Percentiles rank a stretch among this genome's conserved stretches.
Evolutionary conservation across 2,888 invertebrate genomes (phyloP).

Genomic region (Coleophora deauratella): DNA sequence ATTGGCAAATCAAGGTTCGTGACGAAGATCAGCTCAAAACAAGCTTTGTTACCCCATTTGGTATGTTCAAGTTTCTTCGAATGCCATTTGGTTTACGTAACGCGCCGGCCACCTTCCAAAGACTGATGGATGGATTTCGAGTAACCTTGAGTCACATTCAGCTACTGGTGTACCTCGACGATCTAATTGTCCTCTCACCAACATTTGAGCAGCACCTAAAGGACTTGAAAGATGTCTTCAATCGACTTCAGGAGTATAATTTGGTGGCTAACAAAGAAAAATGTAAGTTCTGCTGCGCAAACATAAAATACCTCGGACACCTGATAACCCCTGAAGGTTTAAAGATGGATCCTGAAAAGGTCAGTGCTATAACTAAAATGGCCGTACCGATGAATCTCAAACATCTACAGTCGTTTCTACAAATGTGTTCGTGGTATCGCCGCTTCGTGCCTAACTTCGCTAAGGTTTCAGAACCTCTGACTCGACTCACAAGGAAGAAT

Average conservation of each 20-base stretch:
- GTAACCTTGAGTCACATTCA: slow-evolving; percentile 7
- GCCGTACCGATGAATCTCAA: slow-evolving; percentile 13
- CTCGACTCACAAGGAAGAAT: slow-evolving; percentile 11
- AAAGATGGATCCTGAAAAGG: slow-evolving; percentile 17
- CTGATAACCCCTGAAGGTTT: slow-evolving; percentile 16
- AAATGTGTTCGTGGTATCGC: slow-evolving; percentile 15
- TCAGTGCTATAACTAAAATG: slow-evolving; percentile 9
- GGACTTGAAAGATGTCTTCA: slow-evolving; percentile 18
- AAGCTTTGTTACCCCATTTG: slow-evolving; percentile 29
- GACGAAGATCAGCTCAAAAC: slow-evolving; percentile 26
- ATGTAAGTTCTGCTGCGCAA: slow-evolving; percentile 11
- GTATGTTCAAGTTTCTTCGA: slow-evolving; percentile 15
- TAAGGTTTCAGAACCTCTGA: slow-evolving; percentile 13
- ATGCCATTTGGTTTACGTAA: slow-evolving; percentile 17
- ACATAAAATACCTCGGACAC: slow-evolving; percentile 16
- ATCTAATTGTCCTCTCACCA: slow-evolving; percentile 19
- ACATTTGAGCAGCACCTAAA: slow-evolving; percentile 16
- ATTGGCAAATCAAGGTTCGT: slow-evolving; percentile 20
- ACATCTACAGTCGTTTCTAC: not conserved
- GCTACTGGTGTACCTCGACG: slow-evolving; percentile 20
- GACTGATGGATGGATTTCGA: slow-evolving; percentile 16
- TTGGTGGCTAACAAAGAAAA: slow-evolving; percentile 16
- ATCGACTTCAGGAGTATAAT: slow-evolving; percentile 16
- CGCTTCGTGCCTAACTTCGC: slow-evolving; percentile 13
- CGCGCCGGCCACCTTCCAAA: slow-evolving; percentile 21